Conservation (phyloP, 2,888 invertebrate genomes). For the Julus scandinavius region DNA sequence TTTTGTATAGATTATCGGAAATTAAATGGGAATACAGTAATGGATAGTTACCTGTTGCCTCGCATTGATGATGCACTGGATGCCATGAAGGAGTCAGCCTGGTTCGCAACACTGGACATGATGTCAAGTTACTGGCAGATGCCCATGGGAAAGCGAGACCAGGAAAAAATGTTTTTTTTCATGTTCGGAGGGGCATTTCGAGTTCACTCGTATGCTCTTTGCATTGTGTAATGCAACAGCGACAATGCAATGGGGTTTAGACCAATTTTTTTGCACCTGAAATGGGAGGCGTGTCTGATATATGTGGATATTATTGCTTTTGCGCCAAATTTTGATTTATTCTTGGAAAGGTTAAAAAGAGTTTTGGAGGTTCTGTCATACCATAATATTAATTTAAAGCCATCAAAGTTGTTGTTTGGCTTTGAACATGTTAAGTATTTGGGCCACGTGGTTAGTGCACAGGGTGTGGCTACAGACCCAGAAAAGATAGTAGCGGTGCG, state of each 20-base stretch:
- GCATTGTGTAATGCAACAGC: background rate
- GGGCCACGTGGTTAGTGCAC: background rate
- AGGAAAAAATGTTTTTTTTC: background rate
- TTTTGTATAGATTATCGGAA: no score
- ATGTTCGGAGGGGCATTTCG: background rate
- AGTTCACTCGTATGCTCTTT: background rate
- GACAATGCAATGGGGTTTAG: background rate
- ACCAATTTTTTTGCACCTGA: background rate
- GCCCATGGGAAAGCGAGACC: background rate
- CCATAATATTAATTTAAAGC: no score
- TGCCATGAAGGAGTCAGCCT: no score
- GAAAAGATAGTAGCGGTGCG: background rate
- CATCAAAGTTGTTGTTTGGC: background rate
- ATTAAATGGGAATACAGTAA: no score
- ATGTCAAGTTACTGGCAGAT: background rate
- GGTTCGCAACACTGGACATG: background rate
- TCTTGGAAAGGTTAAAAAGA: no score
- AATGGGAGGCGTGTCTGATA: background rate
- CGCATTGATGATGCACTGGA: no score
- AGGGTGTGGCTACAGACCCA: background rate
- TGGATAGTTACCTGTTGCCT: no score
- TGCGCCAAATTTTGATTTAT: no score
- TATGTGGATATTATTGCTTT: background rate
- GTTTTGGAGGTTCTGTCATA: no score
- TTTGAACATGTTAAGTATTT: background rate